Base-by-base conservation (phyloP, 2,113 vertebrate species). In the Tragelaphus scriptus region DNA sequence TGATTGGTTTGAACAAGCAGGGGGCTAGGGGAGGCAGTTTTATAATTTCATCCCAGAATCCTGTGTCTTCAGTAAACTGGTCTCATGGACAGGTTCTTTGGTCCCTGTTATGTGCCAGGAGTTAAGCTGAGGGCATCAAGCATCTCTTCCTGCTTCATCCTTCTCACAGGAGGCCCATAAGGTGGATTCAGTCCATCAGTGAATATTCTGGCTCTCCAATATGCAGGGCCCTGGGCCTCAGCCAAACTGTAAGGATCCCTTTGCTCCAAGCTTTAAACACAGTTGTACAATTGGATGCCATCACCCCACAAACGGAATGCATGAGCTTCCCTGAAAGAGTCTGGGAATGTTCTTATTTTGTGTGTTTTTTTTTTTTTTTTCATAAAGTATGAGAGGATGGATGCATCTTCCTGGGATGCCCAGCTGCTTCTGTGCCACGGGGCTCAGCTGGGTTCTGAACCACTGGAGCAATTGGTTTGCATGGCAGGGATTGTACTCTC, bases 371-470 rank as follows among this genome's bases (percentile, higher is more conserved):
- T 61, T 23, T 1, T 58, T n/a, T 19, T 28, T 53, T 47, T 86
- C 56, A 2, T 68, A 30, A 51, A 77, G 11, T 30, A 17, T 0
- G 0, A 12, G 19, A 84, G 30, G 28, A 10, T 10, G 30, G 28
- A 15, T 77, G n/a, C 9, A 56, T 25, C 25, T 53, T 14, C 21
- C 32, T 15, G 44, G 26, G 23, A 53, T 15, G 8, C 36, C 36
- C 16, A 61, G 19, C 28, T 77, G 19, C 36, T 90, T 26, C 44
- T 85, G 47, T 94, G 63, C 53, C 71, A 44, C 0, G 1, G 87
- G 55, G 30, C 88, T 91, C 88, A 96, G 91, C 93, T 97, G 94
- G 58, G 13, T 44, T 93, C 86, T 75, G 68, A 63, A 25, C 59
- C 90, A 75, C 80, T 49, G 61, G 77, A 95, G 10, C 68, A 87